phyloP scores from a whole-genome alignment of 2,113 vertebrate genomes.

The Oriolus oriolus region DNA sequence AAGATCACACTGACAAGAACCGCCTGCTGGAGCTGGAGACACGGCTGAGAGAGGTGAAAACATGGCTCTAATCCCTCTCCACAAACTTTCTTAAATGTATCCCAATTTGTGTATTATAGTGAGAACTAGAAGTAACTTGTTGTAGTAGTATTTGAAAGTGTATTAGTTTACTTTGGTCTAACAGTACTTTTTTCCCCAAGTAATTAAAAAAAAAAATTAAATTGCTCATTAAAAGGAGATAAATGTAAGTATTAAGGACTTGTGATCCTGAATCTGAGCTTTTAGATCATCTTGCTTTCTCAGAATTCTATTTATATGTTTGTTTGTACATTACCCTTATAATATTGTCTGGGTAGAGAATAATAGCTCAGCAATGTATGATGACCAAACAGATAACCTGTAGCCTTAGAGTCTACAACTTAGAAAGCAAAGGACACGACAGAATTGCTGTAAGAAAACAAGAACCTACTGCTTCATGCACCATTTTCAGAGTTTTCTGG shows the following conservation, averaged over 20 bases:
- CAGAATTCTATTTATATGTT: not conserved
- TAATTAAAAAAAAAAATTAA: not conserved
- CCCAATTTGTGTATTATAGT: not conserved
- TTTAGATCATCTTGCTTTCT: not conserved
- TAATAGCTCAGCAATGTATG: not conserved
- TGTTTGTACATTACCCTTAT: not conserved
- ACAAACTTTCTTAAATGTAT: not conserved
- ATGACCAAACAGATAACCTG: not conserved
- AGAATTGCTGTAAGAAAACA: not conserved
- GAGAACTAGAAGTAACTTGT: not conserved
- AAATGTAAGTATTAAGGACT: not conserved
- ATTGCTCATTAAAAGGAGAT: not conserved
- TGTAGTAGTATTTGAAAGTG: not conserved
- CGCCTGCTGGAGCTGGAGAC: constrained; percentile 89
- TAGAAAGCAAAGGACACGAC: not conserved
- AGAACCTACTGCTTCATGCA: not conserved
- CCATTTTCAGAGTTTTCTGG: not conserved
- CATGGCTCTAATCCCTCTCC: not conserved
- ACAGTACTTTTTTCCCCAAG: not conserved
- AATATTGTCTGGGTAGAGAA: not conserved
- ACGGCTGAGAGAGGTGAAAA: constrained; percentile 87
- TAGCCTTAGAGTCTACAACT: not conserved
- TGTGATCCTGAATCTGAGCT: not conserved
- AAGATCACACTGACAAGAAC: constrained; percentile 92
- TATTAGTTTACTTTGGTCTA: not conserved